Evolutionary conservation across 2,113 vertebrate genomes (phyloP).

Genomic region (Cacatua alba): DNA sequence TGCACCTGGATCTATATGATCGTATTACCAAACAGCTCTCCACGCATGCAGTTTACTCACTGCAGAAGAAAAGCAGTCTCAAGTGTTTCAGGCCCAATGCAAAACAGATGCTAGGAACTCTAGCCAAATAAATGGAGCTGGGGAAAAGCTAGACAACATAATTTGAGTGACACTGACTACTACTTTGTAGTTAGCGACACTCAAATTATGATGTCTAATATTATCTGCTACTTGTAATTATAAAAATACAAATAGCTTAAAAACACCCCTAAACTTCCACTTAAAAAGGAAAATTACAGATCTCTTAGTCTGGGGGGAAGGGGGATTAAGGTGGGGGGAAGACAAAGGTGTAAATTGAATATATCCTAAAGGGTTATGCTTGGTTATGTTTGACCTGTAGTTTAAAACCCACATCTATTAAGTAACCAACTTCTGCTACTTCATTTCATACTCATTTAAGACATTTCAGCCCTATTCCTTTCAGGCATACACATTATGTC

Average conservation of each 20-base stretch:
- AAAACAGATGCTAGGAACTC: background rate
- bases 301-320: background rate
- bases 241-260: background rate
- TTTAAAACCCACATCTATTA: background rate
- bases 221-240: background rate
- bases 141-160: background rate
- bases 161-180: background rate
- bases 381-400: background rate
- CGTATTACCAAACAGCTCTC: background rate
- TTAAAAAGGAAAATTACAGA: background rate
- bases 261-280: background rate
- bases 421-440: background rate
- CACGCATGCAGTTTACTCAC: fast-evolving
- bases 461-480: background rate
- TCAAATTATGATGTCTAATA: background rate
- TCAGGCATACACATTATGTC: background rate
- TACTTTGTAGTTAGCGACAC: background rate
- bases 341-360: background rate
- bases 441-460: background rate
- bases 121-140: background rate
- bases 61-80: background rate
- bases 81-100: background rate
- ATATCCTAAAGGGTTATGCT: background rate
- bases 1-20: background rate
- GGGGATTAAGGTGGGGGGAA: fast-evolving